These are phyloP conservation scores for Holocentrus rufus DNA, from an alignment of 2,797 vertebrate genomes.

Conservation along the genomic window DNA sequence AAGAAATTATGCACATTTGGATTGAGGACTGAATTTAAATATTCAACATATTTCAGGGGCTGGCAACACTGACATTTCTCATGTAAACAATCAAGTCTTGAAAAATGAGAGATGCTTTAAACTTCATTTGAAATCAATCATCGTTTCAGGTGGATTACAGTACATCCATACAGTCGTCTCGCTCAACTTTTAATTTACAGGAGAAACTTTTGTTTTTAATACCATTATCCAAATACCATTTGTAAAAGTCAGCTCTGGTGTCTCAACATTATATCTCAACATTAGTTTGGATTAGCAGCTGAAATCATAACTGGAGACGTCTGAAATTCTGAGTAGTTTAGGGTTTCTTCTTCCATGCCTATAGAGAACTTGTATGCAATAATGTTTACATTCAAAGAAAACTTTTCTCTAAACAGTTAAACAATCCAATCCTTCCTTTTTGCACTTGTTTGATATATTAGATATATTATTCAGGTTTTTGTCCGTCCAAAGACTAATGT, in stretches of 20 bases:
- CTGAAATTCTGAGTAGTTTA: not conserved
- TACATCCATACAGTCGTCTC: not conserved
- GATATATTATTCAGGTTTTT: slow-evolving; percentile 15
- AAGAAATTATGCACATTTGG: not conserved
- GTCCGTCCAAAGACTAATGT: slow-evolving; percentile 15
- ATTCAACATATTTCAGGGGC: slow-evolving; percentile 1
- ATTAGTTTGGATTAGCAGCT: slow-evolving; percentile 15
- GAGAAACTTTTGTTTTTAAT: too few relatives aligned
- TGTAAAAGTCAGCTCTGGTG: not conserved
- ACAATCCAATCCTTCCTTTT: not conserved
- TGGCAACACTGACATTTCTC: not conserved
- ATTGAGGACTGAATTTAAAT: slow-evolving; percentile 26
- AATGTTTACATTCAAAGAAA: slow-evolving; percentile 39
- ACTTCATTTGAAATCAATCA: not conserved
- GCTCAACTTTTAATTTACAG: not conserved
- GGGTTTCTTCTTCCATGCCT: not conserved
- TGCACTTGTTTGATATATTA: slow-evolving; percentile 37
- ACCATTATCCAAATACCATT: too few relatives aligned
- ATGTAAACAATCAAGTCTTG: slow-evolving; percentile 1
- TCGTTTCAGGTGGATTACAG: not conserved
- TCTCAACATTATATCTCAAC: slow-evolving; percentile 3
- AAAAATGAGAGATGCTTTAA: not conserved
- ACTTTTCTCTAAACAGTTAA: slow-evolving; percentile 3
- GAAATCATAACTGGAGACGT: not conserved
- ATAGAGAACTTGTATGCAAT: not conserved